These are phyloP conservation scores for Pseudorectes ferrugineus DNA, from an alignment of 2,113 vertebrate genomes.

Conservation along the genomic window DNA sequence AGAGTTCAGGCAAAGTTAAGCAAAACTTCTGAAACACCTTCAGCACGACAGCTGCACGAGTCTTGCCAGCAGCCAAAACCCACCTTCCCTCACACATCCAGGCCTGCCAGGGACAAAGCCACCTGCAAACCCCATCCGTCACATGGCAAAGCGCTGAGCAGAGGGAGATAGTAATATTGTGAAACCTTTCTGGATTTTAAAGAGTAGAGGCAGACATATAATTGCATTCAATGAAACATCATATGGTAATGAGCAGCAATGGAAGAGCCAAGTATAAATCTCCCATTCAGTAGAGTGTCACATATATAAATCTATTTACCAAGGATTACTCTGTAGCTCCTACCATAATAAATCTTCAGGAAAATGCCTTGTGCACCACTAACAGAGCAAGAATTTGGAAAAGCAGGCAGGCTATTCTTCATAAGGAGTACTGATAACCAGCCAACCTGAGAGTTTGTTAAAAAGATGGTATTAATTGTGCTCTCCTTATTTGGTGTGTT, in stretches of 20 bases:
- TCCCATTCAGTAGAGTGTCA: constrained; percentile 26
- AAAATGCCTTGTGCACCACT: not conserved
- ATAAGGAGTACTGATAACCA: not conserved
- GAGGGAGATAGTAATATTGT: not conserved
- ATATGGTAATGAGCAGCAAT: constrained; percentile 41
- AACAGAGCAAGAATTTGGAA: not conserved
- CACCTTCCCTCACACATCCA: not conserved
- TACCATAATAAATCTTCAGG: constrained; percentile 24
- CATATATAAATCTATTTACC: constrained; percentile 52
- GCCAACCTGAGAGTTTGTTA: not conserved
- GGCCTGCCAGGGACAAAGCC: not conserved
- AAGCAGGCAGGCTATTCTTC: not conserved
- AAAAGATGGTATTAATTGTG: not conserved
- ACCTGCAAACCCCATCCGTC: not conserved
- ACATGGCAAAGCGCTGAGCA: not conserved
- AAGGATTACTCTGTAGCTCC: constrained; percentile 13
- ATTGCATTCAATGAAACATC: constrained; percentile 33
- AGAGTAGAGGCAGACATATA: not conserved
- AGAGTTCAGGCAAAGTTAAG: not conserved
- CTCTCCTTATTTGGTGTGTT: not conserved
- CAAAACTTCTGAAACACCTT: not conserved
- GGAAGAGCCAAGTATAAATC: constrained; percentile 42
- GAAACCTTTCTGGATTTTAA: not conserved
- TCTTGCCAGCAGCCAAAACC: not conserved
- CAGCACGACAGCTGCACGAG: not conserved